phyloP scores from a whole-genome alignment of 2,797 vertebrate species.

The Sphaeramia orbicularis region DNA sequence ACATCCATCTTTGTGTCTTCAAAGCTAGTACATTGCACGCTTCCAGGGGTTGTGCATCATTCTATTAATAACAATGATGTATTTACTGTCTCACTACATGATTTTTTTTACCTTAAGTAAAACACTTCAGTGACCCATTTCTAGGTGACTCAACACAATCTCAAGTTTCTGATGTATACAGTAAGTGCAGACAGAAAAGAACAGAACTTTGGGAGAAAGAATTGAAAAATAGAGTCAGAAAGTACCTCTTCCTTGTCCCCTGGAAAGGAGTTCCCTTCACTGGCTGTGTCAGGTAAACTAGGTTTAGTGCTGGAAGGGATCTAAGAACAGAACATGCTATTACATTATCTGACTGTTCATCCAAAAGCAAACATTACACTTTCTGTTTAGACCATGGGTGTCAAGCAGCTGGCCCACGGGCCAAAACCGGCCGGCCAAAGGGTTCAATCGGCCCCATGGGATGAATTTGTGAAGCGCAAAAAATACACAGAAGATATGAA shows the following conservation, averaged over 20 bases:
- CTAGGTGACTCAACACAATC: not conserved
- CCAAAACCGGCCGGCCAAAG: no score
- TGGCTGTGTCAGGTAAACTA: constrained; percentile 69
- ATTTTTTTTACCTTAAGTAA: not conserved
- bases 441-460: no score
- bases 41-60: not conserved
- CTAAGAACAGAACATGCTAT: constrained; percentile 46
- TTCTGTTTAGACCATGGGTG: not conserved
- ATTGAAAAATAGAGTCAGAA: constrained; percentile 2
- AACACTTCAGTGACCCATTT: not conserved
- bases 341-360: not conserved
- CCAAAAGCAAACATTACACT: not conserved
- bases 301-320: constrained; percentile 85
- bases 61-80: not conserved
- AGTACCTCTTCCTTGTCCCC: constrained; percentile 76
- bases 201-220: not conserved
- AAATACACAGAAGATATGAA: no score
- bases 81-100: not conserved
- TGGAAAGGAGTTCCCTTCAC: constrained; percentile 68
- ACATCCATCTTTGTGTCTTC: no score
- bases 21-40: not conserved
- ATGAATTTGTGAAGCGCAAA: no score
- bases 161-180: not conserved
- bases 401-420: no score
- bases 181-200: no score